These are phyloP conservation scores for Palythoa heliodiscus DNA, from an alignment of 92 coral and sea anemone species.

Conservation along the genomic window DNA sequence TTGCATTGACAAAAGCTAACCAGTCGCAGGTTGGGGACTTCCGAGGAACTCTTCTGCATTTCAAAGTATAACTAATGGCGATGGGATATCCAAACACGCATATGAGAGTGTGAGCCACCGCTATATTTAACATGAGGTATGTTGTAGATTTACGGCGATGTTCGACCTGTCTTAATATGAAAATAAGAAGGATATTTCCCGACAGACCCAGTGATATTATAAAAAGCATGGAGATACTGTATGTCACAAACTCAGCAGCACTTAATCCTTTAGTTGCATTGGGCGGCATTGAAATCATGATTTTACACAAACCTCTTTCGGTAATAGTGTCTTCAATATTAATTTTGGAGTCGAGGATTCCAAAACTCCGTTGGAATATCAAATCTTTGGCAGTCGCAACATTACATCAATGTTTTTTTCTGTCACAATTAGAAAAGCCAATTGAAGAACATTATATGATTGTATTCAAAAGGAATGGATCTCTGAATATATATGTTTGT, in stretches of 20 bases:
- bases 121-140: conserved; percentile 60
- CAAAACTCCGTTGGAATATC: too few species aligned
- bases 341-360: too few species aligned
- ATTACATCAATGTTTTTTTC: too few species aligned
- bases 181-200: conserved; percentile 44
- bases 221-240: conserved; percentile 53
- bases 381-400: too few species aligned
- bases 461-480: too few species aligned
- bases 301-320: neutral
- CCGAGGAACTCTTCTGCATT: neutral
- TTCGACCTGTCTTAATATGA: conserved; percentile 44
- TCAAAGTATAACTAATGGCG: conserved; percentile 38
- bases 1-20: conserved; percentile 49
- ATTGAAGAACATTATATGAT: too few species aligned
- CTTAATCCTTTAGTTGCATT: neutral
- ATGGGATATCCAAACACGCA: conserved; percentile 51
- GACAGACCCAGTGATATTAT: conserved; percentile 47
- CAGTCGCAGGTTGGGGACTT: conserved; percentile 42
- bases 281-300: neutral
- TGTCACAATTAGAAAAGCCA: too few species aligned
- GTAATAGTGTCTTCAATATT: too few species aligned
- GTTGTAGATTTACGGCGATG: conserved; percentile 45
- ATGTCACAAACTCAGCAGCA: conserved; percentile 19
- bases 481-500: too few species aligned
- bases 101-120: conserved; percentile 55